These are phyloP conservation scores for Chalcis sispes DNA, from an alignment of 2,888 invertebrate species.

Conservation along the genomic window DNA sequence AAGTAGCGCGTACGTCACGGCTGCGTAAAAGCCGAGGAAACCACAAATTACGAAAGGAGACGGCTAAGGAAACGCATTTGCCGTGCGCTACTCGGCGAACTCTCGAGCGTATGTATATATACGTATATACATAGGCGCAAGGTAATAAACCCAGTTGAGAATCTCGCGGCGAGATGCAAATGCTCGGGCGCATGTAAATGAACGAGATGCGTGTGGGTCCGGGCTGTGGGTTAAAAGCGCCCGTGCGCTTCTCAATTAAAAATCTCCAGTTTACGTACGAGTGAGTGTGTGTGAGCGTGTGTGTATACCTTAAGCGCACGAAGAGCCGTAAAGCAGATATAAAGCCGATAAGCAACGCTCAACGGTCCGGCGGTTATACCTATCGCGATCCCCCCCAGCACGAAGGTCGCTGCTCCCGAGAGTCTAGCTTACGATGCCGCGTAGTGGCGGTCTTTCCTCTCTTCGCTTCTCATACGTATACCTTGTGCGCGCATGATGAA, in stretches of 20 bases:
- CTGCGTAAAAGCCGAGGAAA: too few species aligned
- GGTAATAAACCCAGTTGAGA: background rate
- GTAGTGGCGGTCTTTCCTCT: too few species aligned
- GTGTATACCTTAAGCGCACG: background rate
- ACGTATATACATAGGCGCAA: background rate
- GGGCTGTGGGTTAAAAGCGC: conserved; percentile 1
- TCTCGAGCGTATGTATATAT: background rate
- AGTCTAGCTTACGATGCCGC: too few species aligned
- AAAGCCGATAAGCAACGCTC: too few species aligned
- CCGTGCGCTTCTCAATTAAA: background rate
- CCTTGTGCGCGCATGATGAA: background rate
- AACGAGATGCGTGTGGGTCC: too few species aligned
- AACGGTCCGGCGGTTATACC: too few species aligned
- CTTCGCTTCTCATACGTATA: too few species aligned
- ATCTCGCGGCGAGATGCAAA: conserved; percentile 8
- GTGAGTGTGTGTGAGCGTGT: too few species aligned
- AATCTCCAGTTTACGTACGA: background rate
- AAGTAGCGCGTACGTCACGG: too few species aligned
- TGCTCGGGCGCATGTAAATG: background rate
- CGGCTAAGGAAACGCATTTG: background rate
- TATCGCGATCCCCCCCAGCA: conserved; percentile 10
- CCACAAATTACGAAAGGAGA: background rate
- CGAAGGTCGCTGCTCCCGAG: conserved; percentile 22
- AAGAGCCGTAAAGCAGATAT: too few species aligned
- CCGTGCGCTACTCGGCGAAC: background rate